Conservation (phyloP, 2,113 vertebrate species). For the Enhydra lutris region DNA sequence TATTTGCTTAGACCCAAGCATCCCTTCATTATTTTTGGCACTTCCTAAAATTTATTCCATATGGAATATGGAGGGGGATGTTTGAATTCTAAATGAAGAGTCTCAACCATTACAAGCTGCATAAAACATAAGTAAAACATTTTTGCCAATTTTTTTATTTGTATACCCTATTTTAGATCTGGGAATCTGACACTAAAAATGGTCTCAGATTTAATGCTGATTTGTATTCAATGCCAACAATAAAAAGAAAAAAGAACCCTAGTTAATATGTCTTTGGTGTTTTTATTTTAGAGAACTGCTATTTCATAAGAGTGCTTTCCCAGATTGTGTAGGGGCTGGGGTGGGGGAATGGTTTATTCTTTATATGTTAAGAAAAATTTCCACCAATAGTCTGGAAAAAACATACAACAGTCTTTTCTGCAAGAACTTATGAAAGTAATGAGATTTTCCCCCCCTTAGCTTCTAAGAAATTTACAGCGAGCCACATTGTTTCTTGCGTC, state of each 20-base stretch:
- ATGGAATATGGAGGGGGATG: constrained; percentile 63
- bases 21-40: constrained; percentile 72
- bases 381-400: constrained; percentile 64
- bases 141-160: constrained; percentile 74
- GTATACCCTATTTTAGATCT: constrained; percentile 73
- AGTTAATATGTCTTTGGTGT: constrained; percentile 52
- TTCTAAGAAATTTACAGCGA: constrained; percentile 54
- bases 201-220: constrained; percentile 71
- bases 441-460: not conserved
- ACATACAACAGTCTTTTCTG: constrained; percentile 54
- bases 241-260: constrained; percentile 43
- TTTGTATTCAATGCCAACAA: constrained; percentile 68
- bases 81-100: constrained; percentile 73
- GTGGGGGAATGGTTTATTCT: constrained; percentile 43
- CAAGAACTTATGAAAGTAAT: constrained; percentile 61
- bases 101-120: constrained; percentile 69
- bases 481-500: constrained; percentile 16
- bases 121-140: constrained; percentile 73
- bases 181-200: constrained; percentile 74
- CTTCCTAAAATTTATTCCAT: constrained; percentile 68
- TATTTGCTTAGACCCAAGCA: constrained; percentile 60
- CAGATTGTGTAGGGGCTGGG: constrained; percentile 42
- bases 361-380: constrained; percentile 58
- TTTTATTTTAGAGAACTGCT: constrained; percentile 66
- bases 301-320: constrained; percentile 60